Evolutionary conservation across 2,888 invertebrate genomes (phyloP).

Genomic region (Schizotus pectinicornis): DNA sequence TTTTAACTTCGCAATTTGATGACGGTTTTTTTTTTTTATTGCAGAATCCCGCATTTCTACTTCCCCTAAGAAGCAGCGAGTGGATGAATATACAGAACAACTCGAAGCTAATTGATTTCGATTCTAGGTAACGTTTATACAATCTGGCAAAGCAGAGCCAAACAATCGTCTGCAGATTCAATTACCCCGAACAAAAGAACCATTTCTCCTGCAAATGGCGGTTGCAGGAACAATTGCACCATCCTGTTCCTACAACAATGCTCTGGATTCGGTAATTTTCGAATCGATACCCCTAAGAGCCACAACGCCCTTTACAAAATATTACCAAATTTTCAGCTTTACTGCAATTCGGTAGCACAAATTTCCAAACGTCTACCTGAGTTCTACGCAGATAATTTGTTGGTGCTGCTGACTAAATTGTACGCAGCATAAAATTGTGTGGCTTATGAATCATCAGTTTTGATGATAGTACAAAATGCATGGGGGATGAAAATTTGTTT

Average conservation of each 20-base stretch:
- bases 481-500: conserved; percentile 16
- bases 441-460: conserved; percentile 1
- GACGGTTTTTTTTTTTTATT: not conserved
- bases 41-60: not conserved
- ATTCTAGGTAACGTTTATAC: conserved; percentile 54
- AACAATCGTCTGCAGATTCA: conserved; percentile 56
- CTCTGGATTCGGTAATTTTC: conserved; percentile 41
- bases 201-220: conserved; percentile 57
- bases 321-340: too few species aligned
- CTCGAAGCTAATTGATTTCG: conserved; percentile 53
- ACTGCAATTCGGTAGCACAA: too few species aligned
- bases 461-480: not conserved
- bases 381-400: too few species aligned
- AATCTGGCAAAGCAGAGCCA: conserved; percentile 51
- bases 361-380: too few species aligned
- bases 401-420: too few species aligned
- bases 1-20: not conserved
- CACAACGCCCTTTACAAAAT: not conserved
- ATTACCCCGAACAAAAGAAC: conserved; percentile 58
- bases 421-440: not conserved
- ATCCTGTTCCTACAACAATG: conserved; percentile 40
- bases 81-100: conserved; percentile 33
- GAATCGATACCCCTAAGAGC: conserved; percentile 29
- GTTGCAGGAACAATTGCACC: conserved; percentile 54
- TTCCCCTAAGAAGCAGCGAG: not conserved